phyloP scores from a whole-genome alignment of 2,888 invertebrate genomes.

The Leptinotarsa haldemani region DNA sequence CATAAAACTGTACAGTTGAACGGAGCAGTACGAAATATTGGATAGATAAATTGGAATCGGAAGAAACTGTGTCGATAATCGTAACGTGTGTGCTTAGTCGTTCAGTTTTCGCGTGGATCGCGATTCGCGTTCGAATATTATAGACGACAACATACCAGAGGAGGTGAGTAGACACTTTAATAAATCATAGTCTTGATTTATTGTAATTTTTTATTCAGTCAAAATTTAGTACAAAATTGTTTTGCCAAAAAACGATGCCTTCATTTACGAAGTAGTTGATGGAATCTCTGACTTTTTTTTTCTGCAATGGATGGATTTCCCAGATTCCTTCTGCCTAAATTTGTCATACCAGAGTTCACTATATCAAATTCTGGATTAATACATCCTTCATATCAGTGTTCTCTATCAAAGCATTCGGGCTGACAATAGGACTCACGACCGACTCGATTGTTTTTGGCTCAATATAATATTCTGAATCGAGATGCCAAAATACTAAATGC shows the following conservation, averaged over 20 bases:
- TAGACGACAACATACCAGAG: too few species aligned
- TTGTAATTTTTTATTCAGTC: not conserved
- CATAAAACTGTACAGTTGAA: too few species aligned
- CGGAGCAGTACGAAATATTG: too few species aligned
- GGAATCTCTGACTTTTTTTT: constrained; percentile 22
- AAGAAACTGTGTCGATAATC: too few species aligned
- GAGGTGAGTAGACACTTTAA: too few species aligned
- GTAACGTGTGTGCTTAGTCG: too few species aligned
- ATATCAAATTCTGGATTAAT: not conserved
- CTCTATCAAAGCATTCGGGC: constrained; percentile 15
- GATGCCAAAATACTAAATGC: constrained; percentile 29
- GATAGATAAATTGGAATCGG: too few species aligned
- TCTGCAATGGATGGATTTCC: constrained; percentile 14
- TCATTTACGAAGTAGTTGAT: constrained; percentile 20
- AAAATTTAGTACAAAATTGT: constrained; percentile 22
- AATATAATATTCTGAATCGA: constrained; percentile 28
- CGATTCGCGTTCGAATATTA: too few species aligned
- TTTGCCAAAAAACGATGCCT: constrained; percentile 26
- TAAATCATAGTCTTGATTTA: too few species aligned
- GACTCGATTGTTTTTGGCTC: constrained; percentile 19
- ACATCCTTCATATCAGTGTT: constrained; percentile 1
- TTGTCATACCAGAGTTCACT: not conserved
- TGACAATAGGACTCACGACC: constrained; percentile 28
- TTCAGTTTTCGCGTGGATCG: too few species aligned
- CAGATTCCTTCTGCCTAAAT: constrained; percentile 17